Base-by-base conservation (phyloP, 2,113 vertebrate genomes). In the Oriolus oriolus region DNA sequence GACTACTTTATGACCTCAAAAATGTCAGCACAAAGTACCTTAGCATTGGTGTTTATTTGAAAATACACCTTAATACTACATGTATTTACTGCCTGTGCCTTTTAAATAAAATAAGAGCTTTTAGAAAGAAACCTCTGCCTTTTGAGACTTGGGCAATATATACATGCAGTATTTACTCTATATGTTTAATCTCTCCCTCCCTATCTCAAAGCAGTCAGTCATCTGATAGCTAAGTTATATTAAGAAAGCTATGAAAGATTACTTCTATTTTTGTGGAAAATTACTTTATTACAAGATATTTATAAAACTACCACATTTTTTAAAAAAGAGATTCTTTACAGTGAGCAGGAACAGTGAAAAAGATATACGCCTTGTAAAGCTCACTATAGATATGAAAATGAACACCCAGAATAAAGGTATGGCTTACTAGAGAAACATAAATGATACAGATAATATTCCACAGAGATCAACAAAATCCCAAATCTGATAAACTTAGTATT, bases 401-500 rank as follows among this genome's bases (percentile, higher is more conserved):
- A 95, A 95, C 39, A 93, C 26, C 20, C 56, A 49, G 54, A 96
- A 76, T 66, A 83, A 90, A 93, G n/a, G 20, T 26, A 61, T 61
- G 83, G 52, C 27, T 96, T 94, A 77, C 84, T 18, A 74, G 63
- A 91, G 73, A 92, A 96, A 92, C 81, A 92, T 53, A 95, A 84
- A 91, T 86, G 91, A 84, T 96, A 77, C 28, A 84, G 84, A 91
- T 89, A 93, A 89, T 94, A 89, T 89, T 91, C 92, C 87, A 52
- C 61, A 77, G 89, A 96, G 97, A 95, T 90, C 91, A 97, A 89
- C 95, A 87, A 86, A 95, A 88, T 90, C 90, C 66, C 89, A 96
- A 89, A 95, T 94, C 93, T 84, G 76, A 95, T 97, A 96, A 93
- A 97, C 94, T 95, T 96, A 95, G 87, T 89, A 96, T 97, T 97